Conservation (phyloP, 2,888 invertebrate genomes). For the Pelosia muscerda region DNA sequence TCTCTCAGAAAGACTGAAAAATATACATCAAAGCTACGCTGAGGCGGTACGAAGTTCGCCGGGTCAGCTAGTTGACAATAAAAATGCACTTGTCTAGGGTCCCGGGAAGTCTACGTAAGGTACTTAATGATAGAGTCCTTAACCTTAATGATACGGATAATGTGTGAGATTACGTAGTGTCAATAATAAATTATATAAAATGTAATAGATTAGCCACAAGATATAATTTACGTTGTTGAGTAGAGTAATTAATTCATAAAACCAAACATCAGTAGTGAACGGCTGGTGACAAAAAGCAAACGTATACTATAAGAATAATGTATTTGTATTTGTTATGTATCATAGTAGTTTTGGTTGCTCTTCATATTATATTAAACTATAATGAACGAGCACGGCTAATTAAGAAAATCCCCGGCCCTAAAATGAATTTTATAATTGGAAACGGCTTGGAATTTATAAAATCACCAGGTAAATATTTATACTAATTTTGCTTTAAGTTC, state of each 20-base stretch:
- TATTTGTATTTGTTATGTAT: constrained; percentile 8
- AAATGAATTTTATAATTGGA: constrained; percentile 18
- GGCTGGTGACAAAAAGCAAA: neutral
- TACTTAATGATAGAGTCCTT: neutral
- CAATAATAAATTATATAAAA: neutral
- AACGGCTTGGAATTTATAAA: constrained; percentile 13
- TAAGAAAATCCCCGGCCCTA: constrained; percentile 21
- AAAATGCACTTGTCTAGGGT: neutral
- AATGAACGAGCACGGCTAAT: constrained; percentile 22
- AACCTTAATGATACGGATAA: too few relatives aligned
- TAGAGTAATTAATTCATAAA: neutral
- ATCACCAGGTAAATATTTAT: constrained; percentile 20
- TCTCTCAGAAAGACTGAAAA: too few relatives aligned
- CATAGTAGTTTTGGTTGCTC: constrained; percentile 8
- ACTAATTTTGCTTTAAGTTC: neutral
- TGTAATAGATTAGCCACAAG: neutral
- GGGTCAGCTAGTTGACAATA: neutral
- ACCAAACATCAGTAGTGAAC: neutral
- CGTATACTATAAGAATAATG: constrained; percentile 3
- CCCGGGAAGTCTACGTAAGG: too few relatives aligned
- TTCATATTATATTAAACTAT: constrained; percentile 17
- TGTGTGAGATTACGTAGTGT: neutral
- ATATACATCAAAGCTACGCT: too few relatives aligned
- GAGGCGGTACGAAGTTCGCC: neutral
- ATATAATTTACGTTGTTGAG: neutral